Evolutionary conservation across 1,140 invertebrate species (phyloP), one percentile per base, ranked within the genome.

Genomic region (Formica selysi): DNA sequence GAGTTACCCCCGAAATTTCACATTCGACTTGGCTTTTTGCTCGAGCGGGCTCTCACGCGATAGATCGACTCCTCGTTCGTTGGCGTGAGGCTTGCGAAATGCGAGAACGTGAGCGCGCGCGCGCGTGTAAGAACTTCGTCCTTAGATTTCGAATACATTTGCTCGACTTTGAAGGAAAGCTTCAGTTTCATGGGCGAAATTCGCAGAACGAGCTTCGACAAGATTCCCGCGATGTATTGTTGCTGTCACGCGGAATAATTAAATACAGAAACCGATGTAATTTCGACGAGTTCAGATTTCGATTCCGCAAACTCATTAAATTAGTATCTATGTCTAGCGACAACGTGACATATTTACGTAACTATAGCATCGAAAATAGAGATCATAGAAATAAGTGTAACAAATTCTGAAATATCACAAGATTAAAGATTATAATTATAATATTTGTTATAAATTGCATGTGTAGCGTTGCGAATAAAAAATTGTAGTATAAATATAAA

Each of bases 21-120:
- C 90, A 91, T 91, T 91, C 89, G 87, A 87, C 86, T 91, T 79
- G 67, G 87, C 90, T 91, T 91, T 89, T 91, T 91, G 71, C 80
- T 89, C 86, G 81, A 91, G 32, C 81, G 86, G 62, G 26, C 79
- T 51, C 79, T 59, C 78, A 83, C 62, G 61, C 57, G 68, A 86
- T 64, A 85, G 90, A 86, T 90, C 86, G 90, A 88, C 74, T 88
- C 61, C 81, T 67, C 41, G 61, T 38, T 16, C 68, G 57, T 41
- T 90, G 90, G 90, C 76, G 85, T 89, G 90, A 91, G 90, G 90
- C 73, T 87, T 89, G 44, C 44, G 64, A 89, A 91, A 91, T 91
- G 64, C 84, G 61, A 61, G 41, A 26, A 83, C 64, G 65, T 48
- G n/a, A 19, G 22, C 41, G 57, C 10, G 22, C 62, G 81, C 57